These are phyloP conservation scores for Coptodon bakossiorum DNA, from an alignment of 2,113 vertebrate species.

Conservation along the genomic window DNA sequence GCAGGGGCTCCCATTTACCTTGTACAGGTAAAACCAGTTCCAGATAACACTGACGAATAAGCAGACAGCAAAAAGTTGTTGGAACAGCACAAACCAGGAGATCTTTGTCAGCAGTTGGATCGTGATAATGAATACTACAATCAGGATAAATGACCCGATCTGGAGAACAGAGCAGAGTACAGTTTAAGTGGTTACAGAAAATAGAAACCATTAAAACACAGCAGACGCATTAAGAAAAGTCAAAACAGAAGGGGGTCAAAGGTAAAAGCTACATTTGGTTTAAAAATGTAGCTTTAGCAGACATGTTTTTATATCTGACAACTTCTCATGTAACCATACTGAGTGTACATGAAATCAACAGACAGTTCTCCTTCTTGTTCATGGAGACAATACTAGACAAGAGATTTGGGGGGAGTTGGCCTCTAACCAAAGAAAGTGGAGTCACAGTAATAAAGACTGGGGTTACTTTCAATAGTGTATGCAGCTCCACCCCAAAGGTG, in stretches of 20 bases:
- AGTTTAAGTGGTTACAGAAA: background rate
- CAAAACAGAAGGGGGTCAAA: background rate
- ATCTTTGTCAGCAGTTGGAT: rapidly evolving
- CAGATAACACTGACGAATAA: background rate
- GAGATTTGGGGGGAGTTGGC: background rate
- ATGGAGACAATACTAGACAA: background rate
- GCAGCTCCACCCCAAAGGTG: background rate
- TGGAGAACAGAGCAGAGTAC: background rate
- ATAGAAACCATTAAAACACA: background rate
- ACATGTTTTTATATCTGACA: background rate
- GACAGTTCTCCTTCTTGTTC: background rate
- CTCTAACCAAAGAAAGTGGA: background rate
- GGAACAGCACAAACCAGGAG: background rate
- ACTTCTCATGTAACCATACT: background rate
- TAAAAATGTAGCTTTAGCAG: background rate
- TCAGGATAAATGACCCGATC: background rate
- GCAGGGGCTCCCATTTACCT: background rate
- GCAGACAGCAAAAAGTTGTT: background rate
- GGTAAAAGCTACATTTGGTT: background rate
- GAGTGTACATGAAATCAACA: background rate
- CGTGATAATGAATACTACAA: rapidly evolving
- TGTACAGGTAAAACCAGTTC: background rate
- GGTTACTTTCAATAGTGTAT: background rate
- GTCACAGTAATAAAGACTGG: background rate
- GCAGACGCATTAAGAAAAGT: background rate